phyloP scores from a whole-genome alignment of 30 jellyfish, hydroid and myxozoan species.

The Hydractinia echinata region DNA sequence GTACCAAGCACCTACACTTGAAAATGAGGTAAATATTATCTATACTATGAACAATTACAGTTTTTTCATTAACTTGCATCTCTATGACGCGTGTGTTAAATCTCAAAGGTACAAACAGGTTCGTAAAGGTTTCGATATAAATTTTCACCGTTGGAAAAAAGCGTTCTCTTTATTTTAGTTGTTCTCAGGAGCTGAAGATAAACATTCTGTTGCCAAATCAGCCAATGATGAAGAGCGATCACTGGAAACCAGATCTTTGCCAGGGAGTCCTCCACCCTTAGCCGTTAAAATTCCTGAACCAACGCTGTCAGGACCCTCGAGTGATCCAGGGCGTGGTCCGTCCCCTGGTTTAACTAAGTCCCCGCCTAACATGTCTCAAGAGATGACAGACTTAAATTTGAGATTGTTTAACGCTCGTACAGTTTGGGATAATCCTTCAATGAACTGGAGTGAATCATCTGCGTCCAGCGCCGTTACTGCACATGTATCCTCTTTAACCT shows the following conservation, averaged over 20 bases:
- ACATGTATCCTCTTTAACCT: constrained; percentile 23
- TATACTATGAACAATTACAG: no score
- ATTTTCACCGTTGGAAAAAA: no score
- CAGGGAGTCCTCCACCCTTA: constrained; percentile 89
- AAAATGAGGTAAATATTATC: no score
- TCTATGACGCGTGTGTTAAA: no score
- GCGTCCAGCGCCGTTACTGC: constrained; percentile 27
- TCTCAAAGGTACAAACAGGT: no score
- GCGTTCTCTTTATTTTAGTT: no score
- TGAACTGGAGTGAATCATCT: constrained; percentile 39
- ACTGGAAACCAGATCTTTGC: constrained; percentile 86
- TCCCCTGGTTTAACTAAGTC: constrained; percentile 32
- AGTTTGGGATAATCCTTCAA: constrained; percentile 67
- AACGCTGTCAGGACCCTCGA: constrained; percentile 83
- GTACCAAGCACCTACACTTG: constrained; percentile 4
- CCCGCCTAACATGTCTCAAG: constrained; percentile 63
- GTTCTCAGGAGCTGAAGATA: constrained; percentile 53
- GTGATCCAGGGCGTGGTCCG: constrained; percentile 93
- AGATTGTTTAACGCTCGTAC: constrained; percentile 56
- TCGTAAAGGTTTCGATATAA: no score
- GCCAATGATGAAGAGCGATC: constrained; percentile 78
- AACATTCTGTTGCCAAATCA: constrained; percentile 79
- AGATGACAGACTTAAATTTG: constrained; percentile 69
- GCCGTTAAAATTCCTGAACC: constrained; percentile 94
- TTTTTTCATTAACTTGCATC: no score